phyloP scores from a whole-genome alignment of 2,888 invertebrate species.

The Allophyes oxyacanthae region DNA sequence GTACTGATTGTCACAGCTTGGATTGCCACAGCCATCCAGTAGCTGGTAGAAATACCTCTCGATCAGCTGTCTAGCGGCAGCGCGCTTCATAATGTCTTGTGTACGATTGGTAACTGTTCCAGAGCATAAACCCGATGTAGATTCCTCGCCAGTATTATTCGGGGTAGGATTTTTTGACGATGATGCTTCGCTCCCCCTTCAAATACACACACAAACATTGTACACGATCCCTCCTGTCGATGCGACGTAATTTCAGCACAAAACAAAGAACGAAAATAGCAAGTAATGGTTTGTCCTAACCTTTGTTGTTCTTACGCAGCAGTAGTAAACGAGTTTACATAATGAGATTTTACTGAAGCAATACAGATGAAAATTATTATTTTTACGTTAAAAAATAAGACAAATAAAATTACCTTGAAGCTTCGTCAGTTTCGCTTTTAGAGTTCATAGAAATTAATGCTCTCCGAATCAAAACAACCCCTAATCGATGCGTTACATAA shows the following conservation, averaged over 20 bases:
- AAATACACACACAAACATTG: constrained; percentile 41
- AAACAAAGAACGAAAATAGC: constrained; percentile 85
- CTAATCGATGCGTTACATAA: constrained; percentile 71
- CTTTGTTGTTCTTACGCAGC: constrained; percentile 68
- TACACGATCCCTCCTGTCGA: constrained; percentile 37
- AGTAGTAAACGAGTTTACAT: constrained; percentile 22
- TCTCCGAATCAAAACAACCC: constrained; percentile 73
- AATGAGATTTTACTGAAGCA: constrained; percentile 16
- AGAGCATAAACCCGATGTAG: constrained; percentile 77
- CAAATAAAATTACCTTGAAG: constrained; percentile 86
- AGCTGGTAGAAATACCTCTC: constrained; percentile 98
- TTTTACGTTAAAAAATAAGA: constrained; percentile 30
- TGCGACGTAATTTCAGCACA: constrained; percentile 57
- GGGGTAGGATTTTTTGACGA: constrained; percentile 84
- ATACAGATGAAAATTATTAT: constrained; percentile 17
- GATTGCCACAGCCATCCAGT: constrained; percentile 97
- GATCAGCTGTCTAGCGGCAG: constrained; percentile 95
- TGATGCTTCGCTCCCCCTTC: constrained; percentile 88
- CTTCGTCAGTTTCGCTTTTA: constrained; percentile 88
- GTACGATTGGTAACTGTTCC: constrained; percentile 70
- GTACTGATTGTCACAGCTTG: constrained; percentile 94
- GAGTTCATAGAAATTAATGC: constrained; percentile 87
- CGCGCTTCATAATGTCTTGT: constrained; percentile 92
- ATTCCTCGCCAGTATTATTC: constrained; percentile 70
- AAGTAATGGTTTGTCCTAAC: constrained; percentile 83